These are phyloP conservation scores for Chrysolina haemoptera DNA, from an alignment of 2,888 invertebrate genomes.

Conservation along the genomic window DNA sequence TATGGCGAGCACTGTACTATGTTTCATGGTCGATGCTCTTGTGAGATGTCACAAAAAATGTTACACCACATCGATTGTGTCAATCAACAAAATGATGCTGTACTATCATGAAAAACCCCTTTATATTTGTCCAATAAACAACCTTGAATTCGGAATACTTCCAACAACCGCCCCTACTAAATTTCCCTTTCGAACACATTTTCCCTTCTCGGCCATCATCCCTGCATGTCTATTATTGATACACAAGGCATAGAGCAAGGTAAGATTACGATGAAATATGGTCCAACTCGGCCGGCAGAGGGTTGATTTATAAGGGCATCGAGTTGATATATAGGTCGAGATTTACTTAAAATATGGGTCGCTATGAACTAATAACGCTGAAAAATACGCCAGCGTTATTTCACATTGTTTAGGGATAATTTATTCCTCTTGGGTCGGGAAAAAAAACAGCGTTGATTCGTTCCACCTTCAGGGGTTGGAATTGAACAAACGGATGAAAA, in stretches of 20 bases:
- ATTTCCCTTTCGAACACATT: slow-evolving; percentile 9
- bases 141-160: too few relatives aligned
- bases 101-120: too few relatives aligned
- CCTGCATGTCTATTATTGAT: slow-evolving; percentile 29
- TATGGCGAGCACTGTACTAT: too few relatives aligned
- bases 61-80: too few relatives aligned
- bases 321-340: slow-evolving; percentile 49
- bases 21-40: too few relatives aligned
- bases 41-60: too few relatives aligned
- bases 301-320: slow-evolving; percentile 48
- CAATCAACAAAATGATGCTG: too few relatives aligned
- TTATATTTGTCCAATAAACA: too few relatives aligned
- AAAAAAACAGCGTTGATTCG: slow-evolving; percentile 23
- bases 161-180: slow-evolving; percentile 2
- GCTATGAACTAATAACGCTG: slow-evolving; percentile 43
- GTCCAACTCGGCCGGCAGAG: slow-evolving; percentile 18
- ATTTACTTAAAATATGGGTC: slow-evolving; percentile 52
- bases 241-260: slow-evolving; percentile 48
- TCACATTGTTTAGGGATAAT: slow-evolving; percentile 37
- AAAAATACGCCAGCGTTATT: slow-evolving; percentile 40
- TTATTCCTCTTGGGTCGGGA: slow-evolving; percentile 22
- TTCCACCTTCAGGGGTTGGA: neutral
- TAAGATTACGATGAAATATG: slow-evolving; percentile 49
- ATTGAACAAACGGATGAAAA: neutral
- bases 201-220: slow-evolving; percentile 2